phyloP scores from a whole-genome alignment of 2,888 invertebrate species.

The Scrobipalpa atriplicella region DNA sequence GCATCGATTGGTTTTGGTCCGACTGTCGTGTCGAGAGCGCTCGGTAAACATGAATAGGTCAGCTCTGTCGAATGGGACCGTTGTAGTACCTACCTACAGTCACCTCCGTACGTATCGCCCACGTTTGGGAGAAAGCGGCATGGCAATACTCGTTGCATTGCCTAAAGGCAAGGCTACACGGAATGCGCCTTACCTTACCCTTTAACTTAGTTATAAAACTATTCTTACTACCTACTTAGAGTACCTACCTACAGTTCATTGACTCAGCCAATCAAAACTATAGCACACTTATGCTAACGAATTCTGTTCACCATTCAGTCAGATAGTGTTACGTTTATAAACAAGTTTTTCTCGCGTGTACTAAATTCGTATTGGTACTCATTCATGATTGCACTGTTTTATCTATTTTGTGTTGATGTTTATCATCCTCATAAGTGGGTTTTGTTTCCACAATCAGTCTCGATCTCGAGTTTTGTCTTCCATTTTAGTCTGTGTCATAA shows the following conservation, averaged over 20 bases:
- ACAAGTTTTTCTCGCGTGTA: neutral
- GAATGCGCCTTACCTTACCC: conserved; percentile 6
- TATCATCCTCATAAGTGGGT: neutral
- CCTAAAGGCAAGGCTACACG: conserved; percentile 2
- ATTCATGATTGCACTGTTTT: conserved; percentile 17
- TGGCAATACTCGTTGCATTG: conserved; percentile 25
- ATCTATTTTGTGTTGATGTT: neutral
- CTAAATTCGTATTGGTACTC: neutral
- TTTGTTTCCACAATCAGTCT: no score
- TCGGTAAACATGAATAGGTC: conserved; percentile 55
- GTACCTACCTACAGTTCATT: neutral
- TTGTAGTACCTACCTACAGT: conserved; percentile 13
- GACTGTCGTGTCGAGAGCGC: conserved; percentile 33
- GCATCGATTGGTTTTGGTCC: conserved; percentile 51
- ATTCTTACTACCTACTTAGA: neutral
- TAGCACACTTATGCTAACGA: conserved; percentile 3
- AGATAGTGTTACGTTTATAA: conserved; percentile 2
- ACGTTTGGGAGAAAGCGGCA: conserved; percentile 71
- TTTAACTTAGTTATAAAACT: neutral
- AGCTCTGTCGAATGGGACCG: conserved; percentile 64
- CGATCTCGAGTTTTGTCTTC: no score
- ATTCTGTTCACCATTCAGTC: conserved; percentile 6
- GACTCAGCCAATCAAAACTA: neutral
- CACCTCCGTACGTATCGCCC: conserved; percentile 55
- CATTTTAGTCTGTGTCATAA: no score